Evolutionary conservation across 2,888 invertebrate genomes (phyloP), one percentile per base, ranked within the genome.

Genomic region (Agrotis exclamationis): DNA sequence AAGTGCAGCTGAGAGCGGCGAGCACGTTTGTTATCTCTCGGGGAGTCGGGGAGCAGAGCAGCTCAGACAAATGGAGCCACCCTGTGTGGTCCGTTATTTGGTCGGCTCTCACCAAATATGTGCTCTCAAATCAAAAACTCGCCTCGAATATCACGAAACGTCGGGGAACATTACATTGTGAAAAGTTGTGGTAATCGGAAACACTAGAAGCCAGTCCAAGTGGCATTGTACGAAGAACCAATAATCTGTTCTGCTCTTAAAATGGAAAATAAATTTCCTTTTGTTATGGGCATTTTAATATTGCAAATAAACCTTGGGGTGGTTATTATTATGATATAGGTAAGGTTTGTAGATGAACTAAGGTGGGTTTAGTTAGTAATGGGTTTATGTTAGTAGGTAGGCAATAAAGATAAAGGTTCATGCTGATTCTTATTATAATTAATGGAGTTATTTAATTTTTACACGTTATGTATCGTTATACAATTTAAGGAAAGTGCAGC

Each of bases 61-160:
- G 89, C 88, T 88, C 92, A 89, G 93, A 93, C 95, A 94, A 95
- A 95, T 94, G 96, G 93, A 94, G 89, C 92, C 95, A 93, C 93
- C 95, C 93, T 95, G 95, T 96, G 96, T 95, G 96, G 95, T 95
- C 96, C 87, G 87, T 87, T 93, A 91, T 93, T 94, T 93, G 92
- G 92, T 86, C 89, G 90, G 88, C 90, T 91, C 92, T 91, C 88
- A 90, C 91, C 90, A 92, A 93, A 93, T 91, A 93, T 93, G 90
- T 91, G 89, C 88, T 88, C 89, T 92, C 83, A 79, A 87, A 90
- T 88, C 87, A 87, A 85, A 88, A 88, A 87, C 87, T 86, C 82
- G 84, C 81, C 85, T 87, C 82, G 87, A 85, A 86, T 86, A 79
- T 79, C 77, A 75, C 73, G 66, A 74, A 70, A 70, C 73, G 69